Evolutionary conservation across 1,140 invertebrate species (phyloP).

Genomic region (Carcinoscorpius rotundicauda): DNA sequence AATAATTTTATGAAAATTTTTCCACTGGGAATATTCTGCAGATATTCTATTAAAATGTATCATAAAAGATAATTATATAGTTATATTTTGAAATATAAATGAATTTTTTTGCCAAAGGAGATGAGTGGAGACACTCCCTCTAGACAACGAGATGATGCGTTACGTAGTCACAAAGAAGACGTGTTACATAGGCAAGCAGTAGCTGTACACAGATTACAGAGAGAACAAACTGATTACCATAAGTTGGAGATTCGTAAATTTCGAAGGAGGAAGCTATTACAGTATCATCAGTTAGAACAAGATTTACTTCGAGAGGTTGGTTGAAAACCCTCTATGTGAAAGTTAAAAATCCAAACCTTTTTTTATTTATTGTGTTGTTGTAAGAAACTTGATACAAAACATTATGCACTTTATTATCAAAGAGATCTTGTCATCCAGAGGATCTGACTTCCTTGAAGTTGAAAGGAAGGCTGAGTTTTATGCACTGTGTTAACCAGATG

Average conservation of each 20-base stretch:
- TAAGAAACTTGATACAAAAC: too few species aligned
- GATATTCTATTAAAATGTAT: too few species aligned
- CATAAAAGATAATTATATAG: too few species aligned
- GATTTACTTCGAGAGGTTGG: constrained; percentile 75
- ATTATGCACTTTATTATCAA: too few species aligned
- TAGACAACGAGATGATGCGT: constrained; percentile 21
- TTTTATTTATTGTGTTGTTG: too few species aligned
- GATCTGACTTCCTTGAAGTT: too few species aligned
- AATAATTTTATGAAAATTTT: too few species aligned
- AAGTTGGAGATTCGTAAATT: constrained; percentile 88
- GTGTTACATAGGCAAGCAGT: constrained; percentile 80
- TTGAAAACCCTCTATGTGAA: background rate
- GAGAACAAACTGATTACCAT: constrained; percentile 79
- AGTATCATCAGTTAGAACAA: constrained; percentile 77
- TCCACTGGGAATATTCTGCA: too few species aligned
- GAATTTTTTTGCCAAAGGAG: constrained; percentile 8
- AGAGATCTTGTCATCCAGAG: too few species aligned
- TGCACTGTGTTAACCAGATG: too few species aligned
- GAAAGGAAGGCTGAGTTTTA: too few species aligned
- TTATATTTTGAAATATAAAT: background rate
- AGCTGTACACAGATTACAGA: constrained; percentile 70
- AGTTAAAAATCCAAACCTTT: too few species aligned
- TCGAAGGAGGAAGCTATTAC: constrained; percentile 73
- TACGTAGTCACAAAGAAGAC: constrained; percentile 77
- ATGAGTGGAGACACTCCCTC: constrained; percentile 15